Base-by-base conservation (phyloP, 2,113 vertebrate genomes). In the Trochalopteron elliotii region DNA sequence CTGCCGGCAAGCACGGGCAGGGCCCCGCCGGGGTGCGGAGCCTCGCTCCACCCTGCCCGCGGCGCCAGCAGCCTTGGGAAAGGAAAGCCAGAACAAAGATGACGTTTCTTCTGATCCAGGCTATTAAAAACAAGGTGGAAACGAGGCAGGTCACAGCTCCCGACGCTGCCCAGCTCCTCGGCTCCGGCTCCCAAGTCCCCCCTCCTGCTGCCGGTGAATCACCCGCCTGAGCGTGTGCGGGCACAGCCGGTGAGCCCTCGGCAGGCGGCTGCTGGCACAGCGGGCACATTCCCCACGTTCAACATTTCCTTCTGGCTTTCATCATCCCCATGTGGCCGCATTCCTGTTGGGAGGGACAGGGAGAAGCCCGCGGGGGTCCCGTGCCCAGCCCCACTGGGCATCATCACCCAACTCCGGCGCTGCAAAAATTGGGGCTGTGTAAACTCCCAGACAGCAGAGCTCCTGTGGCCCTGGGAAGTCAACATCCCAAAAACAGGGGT, bases 131-230 rank as follows among this genome's bases (percentile, higher is more conserved):
- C 70, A 88, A 94, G 89, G 81, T 69, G 69, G 50, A 55, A 81
- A 78, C 5, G 64, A 42, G 80, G 95, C 71, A 64, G 93, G 91
- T 65, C 44, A 2, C 16, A 5, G 76, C 83, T 89, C n/a, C 90
- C 28, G 5, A 50, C 6, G 20, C 79, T 83, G 91, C 77, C 79
- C 92, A 37, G 76, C 89, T 96, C 63, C 67, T 65, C 74, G 21
- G 74, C 70, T 64, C 84, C 71, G 5, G 39, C 76, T 70, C 44
- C 72, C 78, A 83, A 83, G 60, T 80, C 56, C 77, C 56, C 77
- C 47, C 85, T 83, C 77, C 91, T 8, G 85, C 47, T 78, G 61
- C 75, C 10, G 47, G 89, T 97, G 97, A 98, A 76, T 97, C 97
- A 97, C 50, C 50, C 1, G 31, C 71, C 83, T 59, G 17, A 86